Evolutionary conservation across 2,888 invertebrate genomes (phyloP).

Genomic region (Phengaris alcon): DNA sequence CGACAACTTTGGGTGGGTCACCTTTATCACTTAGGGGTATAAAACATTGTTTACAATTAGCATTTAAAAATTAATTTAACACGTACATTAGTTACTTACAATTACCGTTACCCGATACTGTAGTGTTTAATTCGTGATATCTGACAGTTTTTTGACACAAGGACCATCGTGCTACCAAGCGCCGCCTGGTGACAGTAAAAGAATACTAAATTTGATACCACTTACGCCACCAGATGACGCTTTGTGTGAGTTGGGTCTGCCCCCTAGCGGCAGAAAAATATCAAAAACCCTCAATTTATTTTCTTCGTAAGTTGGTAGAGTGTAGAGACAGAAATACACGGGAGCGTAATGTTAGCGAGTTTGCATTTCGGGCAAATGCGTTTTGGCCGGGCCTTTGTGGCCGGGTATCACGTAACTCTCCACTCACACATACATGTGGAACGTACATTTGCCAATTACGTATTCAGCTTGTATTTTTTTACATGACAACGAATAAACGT

Average conservation of each 20-base stretch:
- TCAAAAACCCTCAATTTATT: neutral
- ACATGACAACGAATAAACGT: neutral
- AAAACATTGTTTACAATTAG: too few relatives aligned
- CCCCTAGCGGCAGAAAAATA: too few relatives aligned
- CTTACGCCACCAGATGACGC: too few relatives aligned
- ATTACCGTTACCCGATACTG: neutral
- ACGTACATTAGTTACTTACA: neutral
- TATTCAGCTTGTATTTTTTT: neutral
- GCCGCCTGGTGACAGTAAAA: too few relatives aligned
- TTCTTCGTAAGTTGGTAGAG: neutral
- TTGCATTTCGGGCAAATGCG: conserved; percentile 15
- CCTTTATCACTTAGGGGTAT: too few relatives aligned
- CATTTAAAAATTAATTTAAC: too few relatives aligned
- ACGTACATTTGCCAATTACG: conserved; percentile 1
- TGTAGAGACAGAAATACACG: neutral
- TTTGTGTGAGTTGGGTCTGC: too few relatives aligned
- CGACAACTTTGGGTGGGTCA: too few relatives aligned
- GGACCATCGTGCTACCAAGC: too few relatives aligned
- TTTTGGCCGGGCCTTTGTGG: conserved; percentile 28
- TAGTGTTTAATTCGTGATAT: too few relatives aligned
- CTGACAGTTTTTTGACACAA: too few relatives aligned
- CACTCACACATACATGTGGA: neutral
- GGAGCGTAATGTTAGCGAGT: neutral
- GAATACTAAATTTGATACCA: too few relatives aligned
- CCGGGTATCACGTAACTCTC: neutral